phyloP scores from a whole-genome alignment of 2,113 vertebrate species.

The Tychaedon coryphoeus region DNA sequence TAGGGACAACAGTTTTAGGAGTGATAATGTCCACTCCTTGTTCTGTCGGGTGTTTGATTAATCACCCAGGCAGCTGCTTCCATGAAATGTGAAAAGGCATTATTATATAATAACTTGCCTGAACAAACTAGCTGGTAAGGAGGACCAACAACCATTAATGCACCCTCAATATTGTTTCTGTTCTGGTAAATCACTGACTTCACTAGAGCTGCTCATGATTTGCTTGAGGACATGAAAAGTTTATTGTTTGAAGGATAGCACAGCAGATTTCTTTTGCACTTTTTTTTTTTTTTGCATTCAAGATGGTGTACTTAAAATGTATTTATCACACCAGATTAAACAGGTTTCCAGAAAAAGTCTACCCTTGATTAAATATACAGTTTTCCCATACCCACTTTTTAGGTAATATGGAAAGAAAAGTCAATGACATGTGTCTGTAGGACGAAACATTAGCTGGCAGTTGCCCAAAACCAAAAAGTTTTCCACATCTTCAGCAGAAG shows the following conservation, averaged over 20 bases:
- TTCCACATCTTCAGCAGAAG: not conserved
- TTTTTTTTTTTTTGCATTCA: not conserved
- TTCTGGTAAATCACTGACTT: not conserved
- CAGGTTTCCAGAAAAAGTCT: not conserved
- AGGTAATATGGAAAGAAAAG: not conserved
- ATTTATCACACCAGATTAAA: not conserved
- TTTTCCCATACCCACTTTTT: not conserved
- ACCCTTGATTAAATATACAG: not conserved
- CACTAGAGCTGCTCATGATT: not conserved
- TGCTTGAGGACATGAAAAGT: not conserved
- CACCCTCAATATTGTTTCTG: not conserved
- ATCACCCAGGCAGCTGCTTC: slow-evolving; percentile 12
- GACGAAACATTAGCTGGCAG: not conserved
- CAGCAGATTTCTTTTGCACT: not conserved
- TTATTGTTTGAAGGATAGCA: not conserved
- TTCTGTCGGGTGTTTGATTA: not conserved
- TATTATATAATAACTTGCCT: not conserved
- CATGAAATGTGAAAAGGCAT: slow-evolving; percentile 5
- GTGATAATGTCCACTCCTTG: not conserved
- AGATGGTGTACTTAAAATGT: not conserved
- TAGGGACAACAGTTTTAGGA: not conserved
- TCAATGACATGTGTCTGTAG: not conserved
- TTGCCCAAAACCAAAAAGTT: not conserved
- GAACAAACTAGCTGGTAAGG: not conserved
- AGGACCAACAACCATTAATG: not conserved